phyloP scores from a whole-genome alignment of 2,113 vertebrate genomes.

The Podocnemis expansa region DNA sequence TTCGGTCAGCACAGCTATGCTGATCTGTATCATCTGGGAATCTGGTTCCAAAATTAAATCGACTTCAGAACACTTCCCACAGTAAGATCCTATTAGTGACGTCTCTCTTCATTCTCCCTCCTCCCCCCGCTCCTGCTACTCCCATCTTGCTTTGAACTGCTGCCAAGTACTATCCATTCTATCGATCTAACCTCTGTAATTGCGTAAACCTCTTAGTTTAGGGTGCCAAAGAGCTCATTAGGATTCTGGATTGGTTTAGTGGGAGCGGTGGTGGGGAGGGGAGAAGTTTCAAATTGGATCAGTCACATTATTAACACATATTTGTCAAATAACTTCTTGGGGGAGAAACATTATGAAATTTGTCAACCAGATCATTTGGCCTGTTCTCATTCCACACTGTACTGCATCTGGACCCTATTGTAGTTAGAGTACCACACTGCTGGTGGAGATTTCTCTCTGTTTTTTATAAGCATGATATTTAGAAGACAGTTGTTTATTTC shows the following conservation, averaged over 20 bases:
- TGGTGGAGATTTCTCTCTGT: not conserved
- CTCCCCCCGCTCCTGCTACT: fast-evolving
- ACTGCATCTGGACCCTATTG: constrained; percentile 5
- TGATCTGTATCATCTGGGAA: not conserved
- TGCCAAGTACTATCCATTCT: fast-evolving
- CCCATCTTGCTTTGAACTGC: not conserved
- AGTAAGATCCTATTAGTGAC: not conserved
- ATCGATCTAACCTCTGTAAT: not conserved
- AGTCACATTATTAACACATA: fast-evolving
- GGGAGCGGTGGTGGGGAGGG: not conserved
- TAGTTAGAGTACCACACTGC: not conserved
- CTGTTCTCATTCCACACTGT: not conserved
- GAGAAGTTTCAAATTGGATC: not conserved
- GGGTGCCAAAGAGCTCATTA: fast-evolving
- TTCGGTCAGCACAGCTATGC: not conserved
- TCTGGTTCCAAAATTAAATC: not conserved
- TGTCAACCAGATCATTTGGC: not conserved
- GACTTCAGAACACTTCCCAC: not conserved
- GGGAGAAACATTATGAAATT: not conserved
- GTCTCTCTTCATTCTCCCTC: not conserved
- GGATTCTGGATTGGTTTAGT: fast-evolving
- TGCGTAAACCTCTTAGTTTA: not conserved
- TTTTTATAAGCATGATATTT: not conserved
- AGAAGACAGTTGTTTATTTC: not conserved
- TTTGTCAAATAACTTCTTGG: not conserved